These are phyloP conservation scores for Synaphobranchus kaupii DNA, from an alignment of 2,797 vertebrate species.

Conservation along the genomic window DNA sequence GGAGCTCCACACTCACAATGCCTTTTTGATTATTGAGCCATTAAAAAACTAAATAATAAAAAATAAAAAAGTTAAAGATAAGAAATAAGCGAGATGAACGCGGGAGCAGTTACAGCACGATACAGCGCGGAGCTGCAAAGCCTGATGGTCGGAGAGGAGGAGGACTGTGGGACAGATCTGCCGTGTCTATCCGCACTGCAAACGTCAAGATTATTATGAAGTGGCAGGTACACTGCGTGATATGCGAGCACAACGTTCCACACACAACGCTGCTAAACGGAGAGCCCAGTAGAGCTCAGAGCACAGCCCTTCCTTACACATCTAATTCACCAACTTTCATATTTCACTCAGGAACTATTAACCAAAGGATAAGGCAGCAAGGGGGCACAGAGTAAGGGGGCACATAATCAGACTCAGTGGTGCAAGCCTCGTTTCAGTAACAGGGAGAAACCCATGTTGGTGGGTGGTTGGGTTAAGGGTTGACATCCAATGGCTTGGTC, in stretches of 20 bases:
- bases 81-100: not conserved
- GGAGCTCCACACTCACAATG: not conserved
- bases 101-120: not conserved
- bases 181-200: not conserved
- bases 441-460: not conserved
- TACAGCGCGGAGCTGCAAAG: too few species aligned
- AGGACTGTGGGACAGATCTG: not conserved
- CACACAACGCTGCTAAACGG: not conserved
- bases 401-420: not conserved
- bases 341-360: not conserved
- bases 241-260: not conserved
- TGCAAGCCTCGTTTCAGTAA: not conserved
- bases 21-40: too few species aligned
- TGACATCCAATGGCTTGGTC: not conserved
- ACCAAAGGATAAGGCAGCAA: not conserved
- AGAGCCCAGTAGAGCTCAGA: not conserved
- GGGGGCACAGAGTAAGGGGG: not conserved
- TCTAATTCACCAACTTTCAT: not conserved
- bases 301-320: not conserved
- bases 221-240: not conserved
- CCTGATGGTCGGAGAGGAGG: too few species aligned
- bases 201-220: not conserved
- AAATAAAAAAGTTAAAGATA: not conserved
- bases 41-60: not conserved
- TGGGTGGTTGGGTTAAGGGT: not conserved